Evolutionary conservation across 1,140 invertebrate species (phyloP).

Genomic region (Hestina assimilis): DNA sequence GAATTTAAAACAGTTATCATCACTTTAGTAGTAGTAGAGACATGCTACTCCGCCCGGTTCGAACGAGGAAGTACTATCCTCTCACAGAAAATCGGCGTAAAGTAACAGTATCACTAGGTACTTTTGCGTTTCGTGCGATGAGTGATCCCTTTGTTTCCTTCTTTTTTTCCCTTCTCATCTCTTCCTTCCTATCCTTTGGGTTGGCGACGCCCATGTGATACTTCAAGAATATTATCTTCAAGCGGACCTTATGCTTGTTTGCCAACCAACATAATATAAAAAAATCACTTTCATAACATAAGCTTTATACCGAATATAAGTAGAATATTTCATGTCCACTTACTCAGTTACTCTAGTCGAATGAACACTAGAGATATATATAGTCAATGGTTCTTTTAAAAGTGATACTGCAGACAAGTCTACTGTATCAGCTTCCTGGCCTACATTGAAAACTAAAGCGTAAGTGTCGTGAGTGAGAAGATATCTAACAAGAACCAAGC

Average conservation of each 20-base stretch:
- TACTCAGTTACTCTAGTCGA: slow-evolving; percentile 47
- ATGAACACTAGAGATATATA: slow-evolving; percentile 50
- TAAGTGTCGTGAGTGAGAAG: slow-evolving; percentile 38
- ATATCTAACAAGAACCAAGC: slow-evolving; percentile 35
- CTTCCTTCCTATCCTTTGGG: no score
- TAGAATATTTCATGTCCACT: slow-evolving; percentile 22
- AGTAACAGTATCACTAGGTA: no score
- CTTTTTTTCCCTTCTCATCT: no score
- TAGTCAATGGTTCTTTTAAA: slow-evolving; percentile 34
- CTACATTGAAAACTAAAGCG: slow-evolving; percentile 42
- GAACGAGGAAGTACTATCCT: neutral
- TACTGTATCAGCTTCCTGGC: slow-evolving; percentile 23
- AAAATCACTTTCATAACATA: neutral
- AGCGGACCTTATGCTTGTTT: no score
- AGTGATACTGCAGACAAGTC: slow-evolving; percentile 33
- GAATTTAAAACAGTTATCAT: no score
- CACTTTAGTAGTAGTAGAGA: no score
- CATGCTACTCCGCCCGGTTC: no score
- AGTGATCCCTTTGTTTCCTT: no score
- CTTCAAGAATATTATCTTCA: no score
- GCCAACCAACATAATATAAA: neutral
- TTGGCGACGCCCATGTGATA: no score
- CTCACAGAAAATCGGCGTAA: no score
- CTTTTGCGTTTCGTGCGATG: no score
- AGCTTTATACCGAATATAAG: neutral